Percentiles rank a stretch among this genome's conserved stretches.
These are phyloP conservation scores for Rhadinocentrus ornatus DNA, from an alignment of 2,797 vertebrate species.

Conservation along the genomic window DNA sequence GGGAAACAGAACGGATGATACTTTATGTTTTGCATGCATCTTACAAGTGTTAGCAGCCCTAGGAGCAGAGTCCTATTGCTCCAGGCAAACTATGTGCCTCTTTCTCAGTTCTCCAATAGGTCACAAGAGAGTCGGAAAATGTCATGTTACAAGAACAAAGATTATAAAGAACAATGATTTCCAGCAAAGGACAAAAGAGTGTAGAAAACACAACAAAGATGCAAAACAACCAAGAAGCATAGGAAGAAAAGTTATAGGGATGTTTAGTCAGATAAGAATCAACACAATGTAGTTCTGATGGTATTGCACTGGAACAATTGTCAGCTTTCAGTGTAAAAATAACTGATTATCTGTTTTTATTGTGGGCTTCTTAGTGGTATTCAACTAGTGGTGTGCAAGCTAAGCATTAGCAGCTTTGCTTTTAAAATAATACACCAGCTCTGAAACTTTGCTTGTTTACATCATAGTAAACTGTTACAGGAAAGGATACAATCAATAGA, in stretches of 20 bases:
- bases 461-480: slow-evolving; percentile 10
- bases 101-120: slow-evolving; percentile 12
- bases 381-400: slow-evolving; percentile 28
- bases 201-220: slow-evolving; percentile 41
- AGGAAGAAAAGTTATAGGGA: slow-evolving; percentile 43
- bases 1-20: slow-evolving; percentile 23
- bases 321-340: slow-evolving; percentile 42
- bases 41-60: slow-evolving; percentile 16
- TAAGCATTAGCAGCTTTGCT: slow-evolving; percentile 25
- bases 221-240: slow-evolving; percentile 46
- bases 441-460: slow-evolving; percentile 14
- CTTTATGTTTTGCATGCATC: slow-evolving; percentile 33
- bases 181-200: slow-evolving; percentile 49
- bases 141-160: slow-evolving; percentile 37
- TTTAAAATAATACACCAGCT: slow-evolving; percentile 2
- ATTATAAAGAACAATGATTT: slow-evolving; percentile 56
- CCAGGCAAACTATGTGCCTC: slow-evolving; percentile 27
- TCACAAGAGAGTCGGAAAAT: slow-evolving; percentile 38
- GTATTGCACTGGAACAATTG: slow-evolving; percentile 39
- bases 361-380: slow-evolving; percentile 35
- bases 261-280: slow-evolving; percentile 35
- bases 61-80: slow-evolving; percentile 15
- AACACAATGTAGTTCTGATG: slow-evolving; percentile 48
- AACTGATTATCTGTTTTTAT: slow-evolving; percentile 22
- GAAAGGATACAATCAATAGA: no score